These are phyloP conservation scores for Lithophane socia DNA, from an alignment of 2,888 invertebrate genomes.

Conservation along the genomic window DNA sequence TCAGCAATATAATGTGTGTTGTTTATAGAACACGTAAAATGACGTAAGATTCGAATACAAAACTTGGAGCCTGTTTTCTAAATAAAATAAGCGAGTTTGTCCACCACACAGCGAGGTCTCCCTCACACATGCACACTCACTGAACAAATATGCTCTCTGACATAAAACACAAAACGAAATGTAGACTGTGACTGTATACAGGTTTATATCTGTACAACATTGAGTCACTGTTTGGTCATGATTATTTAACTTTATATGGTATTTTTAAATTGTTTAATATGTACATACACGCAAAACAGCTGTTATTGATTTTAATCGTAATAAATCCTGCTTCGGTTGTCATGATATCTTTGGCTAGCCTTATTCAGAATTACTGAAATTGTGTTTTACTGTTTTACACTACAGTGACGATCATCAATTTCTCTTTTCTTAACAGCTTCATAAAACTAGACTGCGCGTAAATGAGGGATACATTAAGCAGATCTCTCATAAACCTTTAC, in stretches of 20 bases:
- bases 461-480: slow-evolving; percentile 18
- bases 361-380: neutral
- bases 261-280: slow-evolving; percentile 41
- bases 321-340: neutral
- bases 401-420: slow-evolving; percentile 12
- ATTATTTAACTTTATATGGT: slow-evolving; percentile 53
- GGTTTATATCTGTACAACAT: slow-evolving; percentile 38
- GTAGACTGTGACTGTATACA: slow-evolving; percentile 22
- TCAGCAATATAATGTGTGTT: slow-evolving; percentile 60
- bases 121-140: slow-evolving; percentile 45
- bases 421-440: slow-evolving; percentile 10
- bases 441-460: slow-evolving; percentile 19
- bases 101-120: slow-evolving; percentile 48
- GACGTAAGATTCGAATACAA: slow-evolving; percentile 67
- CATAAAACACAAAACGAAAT: slow-evolving; percentile 46
- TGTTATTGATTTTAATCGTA: slow-evolving; percentile 34
- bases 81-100: slow-evolving; percentile 65
- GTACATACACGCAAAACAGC: slow-evolving; percentile 29
- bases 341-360: neutral
- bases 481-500: slow-evolving; percentile 23
- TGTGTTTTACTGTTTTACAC: neutral
- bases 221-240: slow-evolving; percentile 58
- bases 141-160: slow-evolving; percentile 52
- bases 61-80: slow-evolving; percentile 64
- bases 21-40: slow-evolving; percentile 65